phyloP scores from a whole-genome alignment of 2,888 invertebrate species.

The Ptycholaimellus sp. region DNA sequence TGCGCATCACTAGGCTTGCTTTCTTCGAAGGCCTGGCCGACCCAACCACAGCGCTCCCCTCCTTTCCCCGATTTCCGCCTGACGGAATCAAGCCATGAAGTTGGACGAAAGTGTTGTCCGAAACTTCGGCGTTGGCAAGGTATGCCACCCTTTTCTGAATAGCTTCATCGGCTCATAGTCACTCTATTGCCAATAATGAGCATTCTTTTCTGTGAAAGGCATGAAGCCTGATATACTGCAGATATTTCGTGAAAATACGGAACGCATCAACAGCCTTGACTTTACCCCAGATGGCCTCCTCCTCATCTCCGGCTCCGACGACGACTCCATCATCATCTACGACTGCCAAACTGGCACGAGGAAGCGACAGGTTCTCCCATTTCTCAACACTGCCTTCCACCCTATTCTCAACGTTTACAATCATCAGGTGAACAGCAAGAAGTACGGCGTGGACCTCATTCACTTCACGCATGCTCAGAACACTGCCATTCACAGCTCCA shows the following conservation, averaged over 20 bases:
- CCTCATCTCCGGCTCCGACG: slow-evolving; percentile 85
- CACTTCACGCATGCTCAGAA: slow-evolving; percentile 94
- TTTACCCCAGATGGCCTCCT: slow-evolving; percentile 85
- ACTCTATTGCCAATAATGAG: no score
- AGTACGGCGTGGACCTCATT: slow-evolving; percentile 90
- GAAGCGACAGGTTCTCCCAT: slow-evolving; percentile 19
- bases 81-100: no score
- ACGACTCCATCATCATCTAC: slow-evolving; percentile 94
- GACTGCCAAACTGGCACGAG: slow-evolving; percentile 75
- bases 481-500: slow-evolving; percentile 89
- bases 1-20: no score
- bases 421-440: slow-evolving; percentile 75
- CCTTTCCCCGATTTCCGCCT: no score
- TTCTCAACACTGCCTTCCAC: neutral
- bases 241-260: slow-evolving; percentile 90
- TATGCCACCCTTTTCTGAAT: no score
- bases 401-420: neutral
- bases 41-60: no score
- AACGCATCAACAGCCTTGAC: slow-evolving; percentile 90
- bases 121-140: no score
- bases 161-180: no score
- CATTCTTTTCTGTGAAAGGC: no score
- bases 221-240: no score
- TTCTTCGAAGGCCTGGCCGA: no score
- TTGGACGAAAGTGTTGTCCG: no score